These are phyloP conservation scores for Brachyalestes nurse DNA, from an alignment of 2,797 vertebrate species.

Conservation along the genomic window DNA sequence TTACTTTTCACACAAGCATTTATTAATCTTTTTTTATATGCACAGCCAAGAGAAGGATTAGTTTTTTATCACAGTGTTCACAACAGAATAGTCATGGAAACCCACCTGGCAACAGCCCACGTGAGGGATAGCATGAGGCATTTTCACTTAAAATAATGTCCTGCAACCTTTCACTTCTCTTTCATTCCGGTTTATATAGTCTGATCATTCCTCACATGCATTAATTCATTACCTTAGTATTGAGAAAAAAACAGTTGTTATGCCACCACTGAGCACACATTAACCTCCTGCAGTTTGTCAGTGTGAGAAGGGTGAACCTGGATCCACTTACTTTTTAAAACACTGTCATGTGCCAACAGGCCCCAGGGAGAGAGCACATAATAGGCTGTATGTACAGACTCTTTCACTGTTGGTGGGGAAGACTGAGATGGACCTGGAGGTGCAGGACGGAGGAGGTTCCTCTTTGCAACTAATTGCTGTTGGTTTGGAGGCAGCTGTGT, in stretches of 20 bases:
- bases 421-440: background rate
- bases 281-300: conserved; percentile 12
- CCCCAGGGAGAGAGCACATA: conserved; percentile 45
- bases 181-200: background rate
- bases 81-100: conserved; percentile 26
- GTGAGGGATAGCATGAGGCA: background rate
- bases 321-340: conserved; percentile 47
- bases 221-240: background rate
- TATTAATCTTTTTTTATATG: conserved; percentile 40
- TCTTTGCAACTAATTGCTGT: conserved; percentile 20
- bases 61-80: conserved; percentile 16
- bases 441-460: background rate
- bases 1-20: conserved; percentile 11
- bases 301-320: conserved; percentile 31
- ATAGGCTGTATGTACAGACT: conserved; percentile 28
- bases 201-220: background rate
- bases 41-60: conserved; percentile 28
- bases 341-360: conserved; percentile 41
- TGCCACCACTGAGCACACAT: conserved; percentile 4
- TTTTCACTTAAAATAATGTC: background rate
- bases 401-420: conserved; percentile 21
- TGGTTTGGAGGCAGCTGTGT: conserved; percentile 23
- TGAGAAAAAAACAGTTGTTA: background rate
- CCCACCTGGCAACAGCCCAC: background rate
- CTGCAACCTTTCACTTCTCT: background rate